A percentile compares a stretch with the other conserved stretches of the same genome.
These are phyloP conservation scores for Danaus plexippus DNA, from an alignment of 1,140 invertebrate genomes.

Conservation along the genomic window DNA sequence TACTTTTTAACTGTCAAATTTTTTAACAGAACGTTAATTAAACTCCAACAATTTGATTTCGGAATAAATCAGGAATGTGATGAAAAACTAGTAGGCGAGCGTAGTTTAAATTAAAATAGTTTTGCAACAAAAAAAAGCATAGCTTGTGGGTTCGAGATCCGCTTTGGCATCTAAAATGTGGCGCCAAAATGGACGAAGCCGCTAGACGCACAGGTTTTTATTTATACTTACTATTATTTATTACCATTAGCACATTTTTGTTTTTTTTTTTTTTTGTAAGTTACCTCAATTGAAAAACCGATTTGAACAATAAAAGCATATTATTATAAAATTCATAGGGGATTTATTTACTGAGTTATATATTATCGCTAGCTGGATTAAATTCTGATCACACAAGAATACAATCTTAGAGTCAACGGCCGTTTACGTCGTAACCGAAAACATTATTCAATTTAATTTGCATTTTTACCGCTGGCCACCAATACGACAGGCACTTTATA, in stretches of 20 bases:
- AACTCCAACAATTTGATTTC: too few relatives aligned
- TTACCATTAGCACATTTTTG: conserved; percentile 14
- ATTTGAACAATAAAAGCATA: too few relatives aligned
- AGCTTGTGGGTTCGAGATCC: conserved; percentile 31
- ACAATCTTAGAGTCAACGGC: conserved; percentile 35
- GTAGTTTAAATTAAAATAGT: conserved; percentile 25
- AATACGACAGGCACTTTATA: conserved; percentile 27
- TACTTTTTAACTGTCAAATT: conserved; percentile 7
- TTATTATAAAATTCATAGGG: too few relatives aligned
- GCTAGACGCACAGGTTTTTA: conserved; percentile 27
- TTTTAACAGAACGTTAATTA: too few relatives aligned
- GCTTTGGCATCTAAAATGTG: conserved; percentile 38
- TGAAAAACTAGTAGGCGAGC: conserved; percentile 14
- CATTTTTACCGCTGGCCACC: conserved; percentile 38
- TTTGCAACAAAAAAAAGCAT: conserved; percentile 23
- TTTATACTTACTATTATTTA: too few relatives aligned
- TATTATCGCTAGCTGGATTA: too few relatives aligned
- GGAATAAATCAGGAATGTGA: conserved; percentile 13
- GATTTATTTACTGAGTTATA: too few relatives aligned
- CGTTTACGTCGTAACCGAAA: conserved; percentile 33
- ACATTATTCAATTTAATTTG: conserved; percentile 51
- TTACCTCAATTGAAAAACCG: too few relatives aligned
- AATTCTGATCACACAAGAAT: too few relatives aligned
- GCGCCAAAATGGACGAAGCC: conserved; percentile 49
- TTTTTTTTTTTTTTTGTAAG: neutral